phyloP scores from a whole-genome alignment of 2,888 invertebrate genomes.

The Anoncus sp. region DNA sequence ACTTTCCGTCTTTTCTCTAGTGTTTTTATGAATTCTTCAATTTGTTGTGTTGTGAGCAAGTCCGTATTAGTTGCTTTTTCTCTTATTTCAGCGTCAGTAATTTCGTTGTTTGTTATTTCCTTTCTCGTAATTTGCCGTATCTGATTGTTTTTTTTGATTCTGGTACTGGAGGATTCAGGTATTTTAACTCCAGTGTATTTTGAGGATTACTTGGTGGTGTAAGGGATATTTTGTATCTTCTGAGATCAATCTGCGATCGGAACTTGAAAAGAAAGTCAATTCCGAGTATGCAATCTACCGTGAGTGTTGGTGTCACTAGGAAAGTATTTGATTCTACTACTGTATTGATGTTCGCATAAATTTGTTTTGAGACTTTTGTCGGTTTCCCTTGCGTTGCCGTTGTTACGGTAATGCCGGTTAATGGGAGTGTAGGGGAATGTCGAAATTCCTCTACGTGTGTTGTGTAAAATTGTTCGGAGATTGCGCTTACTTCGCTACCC shows the following conservation, averaged over 20 bases:
- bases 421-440: not conserved
- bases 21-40: not conserved
- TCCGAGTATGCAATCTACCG: not conserved
- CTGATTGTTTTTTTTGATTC: not conserved
- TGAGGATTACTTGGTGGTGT: not conserved
- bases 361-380: not conserved
- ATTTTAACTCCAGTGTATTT: too few species aligned
- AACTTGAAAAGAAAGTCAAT: not conserved
- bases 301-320: not conserved
- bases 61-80: not conserved
- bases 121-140: not conserved
- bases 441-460: not conserved
- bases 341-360: not conserved
- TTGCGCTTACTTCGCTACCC: not conserved
- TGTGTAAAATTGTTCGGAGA: not conserved
- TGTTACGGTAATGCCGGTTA: not conserved
- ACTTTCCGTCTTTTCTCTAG: not conserved
- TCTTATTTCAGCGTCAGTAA: not conserved
- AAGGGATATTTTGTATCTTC: not conserved
- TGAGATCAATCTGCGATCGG: not conserved
- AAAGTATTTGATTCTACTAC: not conserved
- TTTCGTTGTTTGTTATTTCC: too few species aligned
- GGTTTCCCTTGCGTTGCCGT: not conserved
- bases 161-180: too few species aligned
- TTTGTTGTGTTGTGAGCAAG: too few species aligned